Conservation (phyloP, 2,888 invertebrate species). For the Xanthorhoe designata region DNA sequence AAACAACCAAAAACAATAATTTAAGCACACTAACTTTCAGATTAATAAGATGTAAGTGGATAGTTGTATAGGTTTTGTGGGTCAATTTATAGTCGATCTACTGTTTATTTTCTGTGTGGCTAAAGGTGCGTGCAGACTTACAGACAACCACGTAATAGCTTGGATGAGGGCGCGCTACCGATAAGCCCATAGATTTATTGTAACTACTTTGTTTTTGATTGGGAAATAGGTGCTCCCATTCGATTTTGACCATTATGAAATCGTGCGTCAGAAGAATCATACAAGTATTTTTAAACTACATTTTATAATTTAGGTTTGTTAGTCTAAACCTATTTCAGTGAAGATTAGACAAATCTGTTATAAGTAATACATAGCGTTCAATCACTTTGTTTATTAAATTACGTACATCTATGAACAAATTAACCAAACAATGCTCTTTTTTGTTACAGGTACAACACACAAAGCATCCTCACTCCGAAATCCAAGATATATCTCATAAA, state of each 20-base stretch:
- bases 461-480: background rate
- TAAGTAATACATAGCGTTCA: too few species aligned
- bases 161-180: slow-evolving; percentile 58
- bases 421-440: slow-evolving; percentile 5
- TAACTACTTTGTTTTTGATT: slow-evolving; percentile 35
- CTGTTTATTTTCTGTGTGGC: slow-evolving; percentile 25
- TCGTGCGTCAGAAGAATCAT: background rate
- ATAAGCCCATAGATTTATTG: slow-evolving; percentile 64
- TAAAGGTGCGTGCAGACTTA: slow-evolving; percentile 56
- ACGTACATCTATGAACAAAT: background rate
- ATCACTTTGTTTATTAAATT: too few species aligned
- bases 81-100: background rate
- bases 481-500: too few species aligned
- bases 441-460: slow-evolving; percentile 27
- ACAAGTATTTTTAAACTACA: background rate
- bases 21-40: background rate
- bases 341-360: too few species aligned
- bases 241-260: background rate
- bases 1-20: too few species aligned
- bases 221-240: slow-evolving; percentile 13
- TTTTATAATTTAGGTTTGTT: too few species aligned
- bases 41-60: background rate
- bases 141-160: slow-evolving; percentile 56
- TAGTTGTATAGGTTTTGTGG: too few species aligned
- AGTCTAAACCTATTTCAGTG: too few species aligned